Evolutionary conservation across 2,113 vertebrate genomes (phyloP), one percentile per base, ranked within the genome.

Genomic region (Colinus virginianus): DNA sequence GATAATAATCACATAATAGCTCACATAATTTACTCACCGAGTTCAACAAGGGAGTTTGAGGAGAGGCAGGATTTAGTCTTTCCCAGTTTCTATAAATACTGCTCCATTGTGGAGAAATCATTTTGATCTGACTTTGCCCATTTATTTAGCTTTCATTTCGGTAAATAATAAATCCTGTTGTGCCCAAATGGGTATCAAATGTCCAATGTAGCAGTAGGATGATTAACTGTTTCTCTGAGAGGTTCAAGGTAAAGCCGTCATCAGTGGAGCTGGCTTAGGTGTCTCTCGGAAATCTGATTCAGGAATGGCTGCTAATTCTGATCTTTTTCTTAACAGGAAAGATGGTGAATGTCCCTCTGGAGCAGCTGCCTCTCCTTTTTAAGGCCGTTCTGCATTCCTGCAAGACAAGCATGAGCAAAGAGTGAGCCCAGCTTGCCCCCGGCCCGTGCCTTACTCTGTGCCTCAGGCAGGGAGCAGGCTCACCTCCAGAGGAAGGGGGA

Each of bases 311-410:
- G 53, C 83, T 96, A 85, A 95, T 80, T 87, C 90, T 86, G 32
- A 0, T 15, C 81, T 34, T 78, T 87, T 85, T 82, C 75, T 97
- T 78, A 62, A 83, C 97, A 99, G 99, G 99, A 90, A 99, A 99
- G 98, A 97, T 99, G 98, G 99, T 99, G 97, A 99, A 98, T 67
- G 98, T 99, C 32, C 99, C 99, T 21, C 94, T 99, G 98, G 99
- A 99, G 97, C 99, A 99, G 98, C 98, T 99, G 90, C 99, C 99
- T 40, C 98, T 99, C 93, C 97, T 99, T 92, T 99, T 99, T 97
- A 99, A 99, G 98, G 99, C 99, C n/a, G 99, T 99, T 90, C 98
- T 99, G 96, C 99, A 99, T 98, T 99, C 99, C 97, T 99, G 99
- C 98, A 99, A 99, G 98, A 98, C 98, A 25, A 98, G 98, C 22